Percentiles rank a stretch among this genome's conserved stretches.
Conservation (phyloP, 2,888 invertebrate genomes). For the Coenonympha glycerion region DNA sequence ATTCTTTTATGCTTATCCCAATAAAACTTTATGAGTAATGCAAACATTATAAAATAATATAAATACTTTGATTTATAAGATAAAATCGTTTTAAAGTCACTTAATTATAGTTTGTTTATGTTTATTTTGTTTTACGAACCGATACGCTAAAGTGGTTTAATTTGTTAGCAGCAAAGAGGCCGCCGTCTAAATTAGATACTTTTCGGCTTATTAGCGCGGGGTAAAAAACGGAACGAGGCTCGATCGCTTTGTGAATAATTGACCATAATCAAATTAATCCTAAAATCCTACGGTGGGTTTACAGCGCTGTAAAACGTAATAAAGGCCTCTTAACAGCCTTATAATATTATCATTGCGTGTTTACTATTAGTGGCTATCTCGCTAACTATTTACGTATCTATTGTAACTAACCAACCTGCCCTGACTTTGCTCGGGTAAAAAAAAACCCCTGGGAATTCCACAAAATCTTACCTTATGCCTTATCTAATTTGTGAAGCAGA, state of each 20-base stretch:
- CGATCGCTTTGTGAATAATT: conserved; percentile 73
- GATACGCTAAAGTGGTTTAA: conserved; percentile 75
- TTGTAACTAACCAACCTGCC: no score
- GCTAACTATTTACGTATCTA: no score
- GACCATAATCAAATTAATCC: conserved; percentile 76
- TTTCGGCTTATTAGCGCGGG: conserved; percentile 71
- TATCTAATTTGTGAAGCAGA: no score
- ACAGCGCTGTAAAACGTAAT: conserved; percentile 72
- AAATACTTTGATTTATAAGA: conserved; percentile 34
- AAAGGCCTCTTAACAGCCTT: conserved; percentile 67
- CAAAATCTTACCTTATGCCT: no score
- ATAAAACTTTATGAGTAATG: conserved; percentile 10
- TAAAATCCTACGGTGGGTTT: conserved; percentile 75
- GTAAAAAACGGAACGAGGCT: conserved; percentile 63
- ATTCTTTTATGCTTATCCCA: conserved; percentile 10
- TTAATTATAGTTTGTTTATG: conserved; percentile 75
- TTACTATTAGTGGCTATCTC: conserved; percentile 32
- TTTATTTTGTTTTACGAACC: conserved; percentile 64
- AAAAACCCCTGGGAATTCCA: no score
- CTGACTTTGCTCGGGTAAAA: no score
- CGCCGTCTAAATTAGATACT: conserved; percentile 72
- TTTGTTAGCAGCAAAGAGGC: conserved; percentile 72
- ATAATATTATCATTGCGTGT: conserved; percentile 58
- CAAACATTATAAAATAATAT: conserved; percentile 19
- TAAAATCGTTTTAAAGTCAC: conserved; percentile 61